Evolutionary conservation across 2,113 vertebrate genomes (phyloP).

Genomic region (Cygnus atratus): DNA sequence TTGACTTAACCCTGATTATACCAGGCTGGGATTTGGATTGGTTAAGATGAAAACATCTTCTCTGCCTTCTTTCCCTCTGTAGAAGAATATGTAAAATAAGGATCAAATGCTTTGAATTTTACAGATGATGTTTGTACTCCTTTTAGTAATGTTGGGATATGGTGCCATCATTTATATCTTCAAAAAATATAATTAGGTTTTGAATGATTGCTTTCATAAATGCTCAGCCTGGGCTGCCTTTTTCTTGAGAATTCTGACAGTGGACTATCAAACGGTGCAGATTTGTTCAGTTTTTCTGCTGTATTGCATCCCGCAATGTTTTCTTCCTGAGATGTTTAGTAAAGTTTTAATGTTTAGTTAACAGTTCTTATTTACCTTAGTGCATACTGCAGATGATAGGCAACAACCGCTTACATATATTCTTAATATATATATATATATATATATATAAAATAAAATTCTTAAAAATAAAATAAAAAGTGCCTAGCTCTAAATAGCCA

Average conservation of each 20-base stretch:
- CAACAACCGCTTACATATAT: background rate
- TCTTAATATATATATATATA: background rate
- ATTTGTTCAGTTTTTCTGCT: background rate
- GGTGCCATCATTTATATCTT: background rate
- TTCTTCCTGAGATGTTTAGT: background rate
- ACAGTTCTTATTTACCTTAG: background rate
- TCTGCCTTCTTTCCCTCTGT: background rate
- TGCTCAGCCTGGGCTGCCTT: background rate
- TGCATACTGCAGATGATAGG: background rate
- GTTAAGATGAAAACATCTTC: background rate
- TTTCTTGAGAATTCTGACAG: background rate
- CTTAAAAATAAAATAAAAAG: background rate
- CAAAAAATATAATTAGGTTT: background rate
- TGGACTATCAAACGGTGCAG: background rate
- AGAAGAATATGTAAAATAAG: background rate
- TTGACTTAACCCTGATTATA: background rate
- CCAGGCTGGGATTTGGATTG: background rate
- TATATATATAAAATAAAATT: background rate
- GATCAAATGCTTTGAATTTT: background rate
- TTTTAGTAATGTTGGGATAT: background rate
- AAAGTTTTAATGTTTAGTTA: background rate
- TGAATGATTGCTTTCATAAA: constrained; percentile 1
- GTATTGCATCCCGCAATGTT: background rate
- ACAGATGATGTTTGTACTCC: background rate
- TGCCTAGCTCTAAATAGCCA: background rate